Conservation (phyloP, 2,888 invertebrate species). For the Hydraecia micacea region DNA sequence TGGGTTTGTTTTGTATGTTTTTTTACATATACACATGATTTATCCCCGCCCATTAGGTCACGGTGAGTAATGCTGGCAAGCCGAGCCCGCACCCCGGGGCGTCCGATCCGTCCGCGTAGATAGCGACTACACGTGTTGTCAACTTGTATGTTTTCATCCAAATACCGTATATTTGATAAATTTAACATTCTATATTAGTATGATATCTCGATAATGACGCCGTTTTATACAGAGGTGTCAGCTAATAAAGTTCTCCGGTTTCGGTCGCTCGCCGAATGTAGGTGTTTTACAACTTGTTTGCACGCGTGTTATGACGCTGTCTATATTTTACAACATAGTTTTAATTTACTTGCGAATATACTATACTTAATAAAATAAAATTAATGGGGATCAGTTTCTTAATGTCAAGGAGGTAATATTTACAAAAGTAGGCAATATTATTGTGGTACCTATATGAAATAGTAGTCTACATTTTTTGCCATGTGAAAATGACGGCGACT, state of each 20-base stretch:
- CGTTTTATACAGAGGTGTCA: slow-evolving; percentile 83
- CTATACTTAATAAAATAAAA: slow-evolving; percentile 29
- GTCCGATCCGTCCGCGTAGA: slow-evolving; percentile 87
- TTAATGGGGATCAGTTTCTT: slow-evolving; percentile 41
- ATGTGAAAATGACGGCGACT: neutral
- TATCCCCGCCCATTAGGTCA: slow-evolving; percentile 89
- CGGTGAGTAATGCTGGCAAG: slow-evolving; percentile 86
- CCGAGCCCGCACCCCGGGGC: slow-evolving; percentile 83
- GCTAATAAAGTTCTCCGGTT: slow-evolving; percentile 80
- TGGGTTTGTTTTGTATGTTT: slow-evolving; percentile 82
- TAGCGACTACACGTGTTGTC: slow-evolving; percentile 89
- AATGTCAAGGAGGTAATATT: slow-evolving; percentile 11
- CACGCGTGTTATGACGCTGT: slow-evolving; percentile 64
- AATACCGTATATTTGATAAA: slow-evolving; percentile 87
- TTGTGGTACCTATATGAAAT: neutral
- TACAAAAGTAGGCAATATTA: slow-evolving; percentile 1
- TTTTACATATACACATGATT: slow-evolving; percentile 87
- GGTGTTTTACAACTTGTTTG: slow-evolving; percentile 69
- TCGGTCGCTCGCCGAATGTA: slow-evolving; percentile 58
- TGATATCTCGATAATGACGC: slow-evolving; percentile 85
- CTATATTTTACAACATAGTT: slow-evolving; percentile 65
- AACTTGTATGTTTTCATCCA: slow-evolving; percentile 90
- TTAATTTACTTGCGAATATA: slow-evolving; percentile 62
- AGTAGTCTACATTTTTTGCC: neutral
- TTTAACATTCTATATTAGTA: slow-evolving; percentile 86